Evolutionary conservation across 1,140 invertebrate genomes (phyloP).

Genomic region (Psilanteris sp.): DNA sequence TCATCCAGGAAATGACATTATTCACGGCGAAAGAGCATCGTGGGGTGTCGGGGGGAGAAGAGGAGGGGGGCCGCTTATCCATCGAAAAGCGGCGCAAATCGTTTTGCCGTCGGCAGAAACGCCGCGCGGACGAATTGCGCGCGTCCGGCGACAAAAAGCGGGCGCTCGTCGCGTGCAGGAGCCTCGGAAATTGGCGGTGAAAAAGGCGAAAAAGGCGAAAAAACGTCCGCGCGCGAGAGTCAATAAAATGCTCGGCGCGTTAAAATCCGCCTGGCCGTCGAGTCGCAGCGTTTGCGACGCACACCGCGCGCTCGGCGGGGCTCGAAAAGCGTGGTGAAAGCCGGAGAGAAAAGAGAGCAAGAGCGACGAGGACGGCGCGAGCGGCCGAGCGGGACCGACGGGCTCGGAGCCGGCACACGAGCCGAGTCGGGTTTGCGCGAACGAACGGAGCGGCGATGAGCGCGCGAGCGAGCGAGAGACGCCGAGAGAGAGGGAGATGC

Average conservation of each 20-base stretch:
- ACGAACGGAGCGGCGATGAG: conserved; percentile 13
- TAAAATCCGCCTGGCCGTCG: conserved; percentile 39
- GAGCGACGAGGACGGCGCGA: conserved; percentile 1
- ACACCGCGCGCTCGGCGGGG: conserved; percentile 43
- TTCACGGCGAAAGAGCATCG: too few relatives aligned
- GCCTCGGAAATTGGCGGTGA: conserved; percentile 24
- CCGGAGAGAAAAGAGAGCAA: conserved; percentile 29
- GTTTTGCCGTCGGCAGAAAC: too few relatives aligned
- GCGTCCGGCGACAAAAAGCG: conserved; percentile 10
- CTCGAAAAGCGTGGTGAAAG: conserved; percentile 51
- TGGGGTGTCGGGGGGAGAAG: too few relatives aligned
- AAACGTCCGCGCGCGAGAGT: conserved; percentile 29
- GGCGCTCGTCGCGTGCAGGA: conserved; percentile 22
- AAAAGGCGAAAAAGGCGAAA: too few relatives aligned
- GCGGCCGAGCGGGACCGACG: conserved; percentile 20
- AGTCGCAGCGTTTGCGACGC: conserved; percentile 53
- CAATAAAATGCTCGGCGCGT: conserved; percentile 50
- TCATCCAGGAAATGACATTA: too few relatives aligned
- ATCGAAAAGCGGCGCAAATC: too few relatives aligned
- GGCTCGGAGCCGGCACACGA: conserved; percentile 40
- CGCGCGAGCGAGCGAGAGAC: conserved; percentile 7
- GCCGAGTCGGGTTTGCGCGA: conserved; percentile 46
- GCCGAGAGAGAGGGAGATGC: too few relatives aligned
- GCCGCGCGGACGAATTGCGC: conserved; percentile 6
- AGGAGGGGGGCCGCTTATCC: too few relatives aligned